phyloP scores from a whole-genome alignment of 2,888 invertebrate genomes.

The Drosophila suboccidentalis region DNA sequence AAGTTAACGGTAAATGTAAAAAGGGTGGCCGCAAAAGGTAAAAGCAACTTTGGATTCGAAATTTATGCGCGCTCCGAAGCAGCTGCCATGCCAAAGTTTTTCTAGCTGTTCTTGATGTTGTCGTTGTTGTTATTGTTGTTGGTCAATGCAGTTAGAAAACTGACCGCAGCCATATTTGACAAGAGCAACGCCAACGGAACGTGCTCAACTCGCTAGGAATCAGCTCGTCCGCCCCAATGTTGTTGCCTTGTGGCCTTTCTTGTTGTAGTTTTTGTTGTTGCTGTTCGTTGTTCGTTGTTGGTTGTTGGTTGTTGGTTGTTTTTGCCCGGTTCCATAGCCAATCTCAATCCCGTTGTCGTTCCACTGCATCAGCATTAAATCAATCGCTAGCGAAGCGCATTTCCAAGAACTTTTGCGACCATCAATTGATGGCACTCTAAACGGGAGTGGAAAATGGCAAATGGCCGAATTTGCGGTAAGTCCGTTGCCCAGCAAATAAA shows the following conservation, averaged over 20 bases:
- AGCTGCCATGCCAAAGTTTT: constrained; percentile 51
- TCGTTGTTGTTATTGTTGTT: constrained; percentile 17
- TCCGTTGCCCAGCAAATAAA: constrained; percentile 22
- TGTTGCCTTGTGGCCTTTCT: neutral
- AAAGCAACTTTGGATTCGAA: constrained; percentile 72
- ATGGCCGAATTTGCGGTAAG: constrained; percentile 35
- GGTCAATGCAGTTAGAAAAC: constrained; percentile 60
- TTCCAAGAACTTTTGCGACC: constrained; percentile 50
- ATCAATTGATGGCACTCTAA: constrained; percentile 56
- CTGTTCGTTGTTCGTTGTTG: too few relatives aligned
- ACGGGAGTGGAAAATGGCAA: constrained; percentile 57
- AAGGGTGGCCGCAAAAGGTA: constrained; percentile 77
- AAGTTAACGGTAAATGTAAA: constrained; percentile 73
- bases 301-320: neutral
- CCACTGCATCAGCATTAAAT: constrained; percentile 63
- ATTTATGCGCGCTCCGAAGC: constrained; percentile 60
- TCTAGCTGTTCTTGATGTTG: constrained; percentile 26
- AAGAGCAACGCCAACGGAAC: constrained; percentile 59
- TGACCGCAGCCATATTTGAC: constrained; percentile 79
- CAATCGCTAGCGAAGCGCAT: constrained; percentile 60
- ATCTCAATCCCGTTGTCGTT: constrained; percentile 49
- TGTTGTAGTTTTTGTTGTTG: neutral
- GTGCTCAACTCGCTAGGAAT: constrained; percentile 53
- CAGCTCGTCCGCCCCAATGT: constrained; percentile 28
- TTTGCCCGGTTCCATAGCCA: constrained; percentile 40